Evolutionary conservation across 1,140 invertebrate species (phyloP).

Genomic region (Tachypleus tridentatus): DNA sequence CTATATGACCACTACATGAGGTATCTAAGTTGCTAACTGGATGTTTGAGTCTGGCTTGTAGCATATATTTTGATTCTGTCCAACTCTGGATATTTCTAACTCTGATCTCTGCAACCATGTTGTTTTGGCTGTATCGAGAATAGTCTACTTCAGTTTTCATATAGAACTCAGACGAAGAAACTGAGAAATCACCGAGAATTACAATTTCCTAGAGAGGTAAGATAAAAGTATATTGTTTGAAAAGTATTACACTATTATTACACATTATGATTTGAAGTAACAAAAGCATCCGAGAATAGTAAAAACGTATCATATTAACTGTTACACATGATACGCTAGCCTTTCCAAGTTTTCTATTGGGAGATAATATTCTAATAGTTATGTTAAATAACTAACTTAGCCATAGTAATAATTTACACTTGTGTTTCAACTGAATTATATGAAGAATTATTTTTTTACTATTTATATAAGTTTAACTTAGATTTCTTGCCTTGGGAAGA

Average conservation of each 20-base stretch:
- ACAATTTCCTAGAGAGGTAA: constrained; percentile 7
- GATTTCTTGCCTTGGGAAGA: constrained; percentile 12
- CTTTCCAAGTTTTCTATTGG: too few species aligned
- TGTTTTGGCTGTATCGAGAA: constrained; percentile 29
- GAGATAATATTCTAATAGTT: too few species aligned
- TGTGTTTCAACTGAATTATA: too few species aligned
- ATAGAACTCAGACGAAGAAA: constrained; percentile 13
- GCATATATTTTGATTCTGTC: constrained; percentile 26
- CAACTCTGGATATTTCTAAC: constrained; percentile 18
- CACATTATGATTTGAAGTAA: too few species aligned
- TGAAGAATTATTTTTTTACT: too few species aligned
- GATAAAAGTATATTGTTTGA: background rate
- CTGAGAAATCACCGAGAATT: constrained; percentile 2
- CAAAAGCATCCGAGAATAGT: too few species aligned
- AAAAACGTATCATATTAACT: too few species aligned
- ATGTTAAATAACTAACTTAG: too few species aligned
- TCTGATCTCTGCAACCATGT: constrained; percentile 27
- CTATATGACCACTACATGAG: constrained; percentile 23
- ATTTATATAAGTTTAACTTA: too few species aligned
- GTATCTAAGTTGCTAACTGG: constrained; percentile 28
- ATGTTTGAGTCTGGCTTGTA: constrained; percentile 26
- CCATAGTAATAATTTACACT: too few species aligned
- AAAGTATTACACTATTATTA: too few species aligned
- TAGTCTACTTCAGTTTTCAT: constrained; percentile 30
- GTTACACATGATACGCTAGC: too few species aligned